Evolutionary conservation across 2,113 vertebrate genomes (phyloP).

Genomic region (Speoplatyrhinus poulsoni): DNA sequence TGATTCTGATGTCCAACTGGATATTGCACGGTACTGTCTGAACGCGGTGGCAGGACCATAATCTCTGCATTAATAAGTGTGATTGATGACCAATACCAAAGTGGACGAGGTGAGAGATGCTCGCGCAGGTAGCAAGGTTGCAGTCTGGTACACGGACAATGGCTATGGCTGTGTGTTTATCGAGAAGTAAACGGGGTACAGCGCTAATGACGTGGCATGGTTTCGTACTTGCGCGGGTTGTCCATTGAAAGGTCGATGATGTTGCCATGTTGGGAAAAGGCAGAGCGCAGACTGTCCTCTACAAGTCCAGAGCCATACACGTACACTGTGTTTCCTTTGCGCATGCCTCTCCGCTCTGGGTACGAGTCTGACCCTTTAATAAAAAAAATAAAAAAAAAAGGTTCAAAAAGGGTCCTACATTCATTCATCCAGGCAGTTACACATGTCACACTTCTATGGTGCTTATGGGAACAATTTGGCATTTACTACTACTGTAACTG

Average conservation of each 20-base stretch:
- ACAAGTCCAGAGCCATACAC: slow-evolving; percentile 85
- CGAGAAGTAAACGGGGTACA: too few relatives aligned
- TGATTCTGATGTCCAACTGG: too few relatives aligned
- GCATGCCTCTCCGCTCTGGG: slow-evolving; percentile 81
- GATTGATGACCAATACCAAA: too few relatives aligned
- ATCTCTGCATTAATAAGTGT: too few relatives aligned
- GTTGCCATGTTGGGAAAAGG: slow-evolving; percentile 86
- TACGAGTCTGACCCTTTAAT: slow-evolving; percentile 84
- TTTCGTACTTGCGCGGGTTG: slow-evolving; percentile 83
- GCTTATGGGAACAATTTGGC: neutral
- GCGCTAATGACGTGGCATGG: neutral
- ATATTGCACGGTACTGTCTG: too few relatives aligned
- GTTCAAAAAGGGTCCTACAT: neutral
- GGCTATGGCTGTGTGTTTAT: too few relatives aligned
- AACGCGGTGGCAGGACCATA: too few relatives aligned
- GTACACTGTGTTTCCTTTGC: slow-evolving; percentile 90
- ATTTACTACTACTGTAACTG: neutral
- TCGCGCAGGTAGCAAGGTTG: too few relatives aligned
- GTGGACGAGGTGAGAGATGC: too few relatives aligned
- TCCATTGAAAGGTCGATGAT: slow-evolving; percentile 93
- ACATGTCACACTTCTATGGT: neutral
- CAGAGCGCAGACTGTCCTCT: slow-evolving; percentile 80
- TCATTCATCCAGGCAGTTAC: neutral
- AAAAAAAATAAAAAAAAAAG: too few relatives aligned
- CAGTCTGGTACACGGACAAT: too few relatives aligned